Conservation (phyloP, 2,797 vertebrate genomes). For the Trichosurus vulpecula region DNA sequence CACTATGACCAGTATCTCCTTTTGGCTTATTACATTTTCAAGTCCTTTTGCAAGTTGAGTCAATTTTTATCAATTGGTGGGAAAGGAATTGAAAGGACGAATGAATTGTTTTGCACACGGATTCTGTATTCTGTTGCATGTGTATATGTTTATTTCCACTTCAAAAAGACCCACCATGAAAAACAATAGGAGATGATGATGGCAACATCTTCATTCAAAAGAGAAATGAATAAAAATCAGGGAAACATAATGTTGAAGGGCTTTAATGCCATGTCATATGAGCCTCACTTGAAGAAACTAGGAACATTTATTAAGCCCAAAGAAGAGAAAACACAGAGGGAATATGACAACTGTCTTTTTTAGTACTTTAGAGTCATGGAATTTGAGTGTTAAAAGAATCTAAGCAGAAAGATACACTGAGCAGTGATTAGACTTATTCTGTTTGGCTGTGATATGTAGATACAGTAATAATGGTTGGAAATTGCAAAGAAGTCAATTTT, state of each 20-base stretch:
- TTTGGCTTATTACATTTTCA: not conserved
- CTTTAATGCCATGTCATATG: not conserved
- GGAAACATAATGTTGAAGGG: not conserved
- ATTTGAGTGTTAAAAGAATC: not conserved
- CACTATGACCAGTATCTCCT: not conserved
- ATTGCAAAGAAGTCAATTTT: too few species aligned
- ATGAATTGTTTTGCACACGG: not conserved
- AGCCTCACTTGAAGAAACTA: not conserved
- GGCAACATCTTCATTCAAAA: not conserved
- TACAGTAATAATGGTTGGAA: too few species aligned
- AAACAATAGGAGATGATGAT: not conserved
- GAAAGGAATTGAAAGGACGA: not conserved
- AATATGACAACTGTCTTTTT: not conserved
- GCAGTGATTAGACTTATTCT: too few species aligned
- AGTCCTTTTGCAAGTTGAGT: too few species aligned
- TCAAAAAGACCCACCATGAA: not conserved
- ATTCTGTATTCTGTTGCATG: not conserved
- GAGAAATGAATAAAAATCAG: not conserved
- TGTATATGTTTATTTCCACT: not conserved
- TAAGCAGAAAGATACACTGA: not conserved
- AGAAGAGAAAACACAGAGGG: too few species aligned
- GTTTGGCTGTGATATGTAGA: too few species aligned
- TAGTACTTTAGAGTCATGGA: not conserved
- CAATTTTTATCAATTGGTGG: not conserved
- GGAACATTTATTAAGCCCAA: not conserved